phyloP scores from a whole-genome alignment of 2,113 vertebrate genomes.

The Gyps fulvus region DNA sequence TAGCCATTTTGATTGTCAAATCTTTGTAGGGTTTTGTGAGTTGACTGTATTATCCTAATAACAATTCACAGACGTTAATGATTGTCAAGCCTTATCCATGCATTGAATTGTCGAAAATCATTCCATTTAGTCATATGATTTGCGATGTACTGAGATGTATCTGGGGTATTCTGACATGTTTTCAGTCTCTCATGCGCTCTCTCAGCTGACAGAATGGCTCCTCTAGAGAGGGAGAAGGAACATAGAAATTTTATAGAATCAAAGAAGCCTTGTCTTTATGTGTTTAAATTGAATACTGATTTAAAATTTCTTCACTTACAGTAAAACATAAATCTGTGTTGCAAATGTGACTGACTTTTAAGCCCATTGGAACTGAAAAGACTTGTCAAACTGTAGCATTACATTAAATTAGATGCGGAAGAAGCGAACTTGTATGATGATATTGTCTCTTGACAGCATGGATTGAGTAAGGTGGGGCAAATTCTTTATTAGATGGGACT shows the following conservation, averaged over 20 bases:
- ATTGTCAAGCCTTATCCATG: slow-evolving; percentile 65
- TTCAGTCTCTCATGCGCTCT: not conserved
- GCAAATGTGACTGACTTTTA: slow-evolving; percentile 6
- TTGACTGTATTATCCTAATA: slow-evolving; percentile 67
- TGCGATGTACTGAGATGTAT: slow-evolving; percentile 37
- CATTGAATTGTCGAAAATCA: slow-evolving; percentile 55
- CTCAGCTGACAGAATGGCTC: slow-evolving; percentile 3
- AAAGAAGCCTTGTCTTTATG: slow-evolving; percentile 20
- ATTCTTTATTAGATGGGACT: not conserved
- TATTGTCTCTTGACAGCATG: not conserved
- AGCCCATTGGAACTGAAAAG: not conserved
- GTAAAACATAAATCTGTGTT: not conserved
- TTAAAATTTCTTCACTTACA: not conserved
- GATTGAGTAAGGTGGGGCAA: not conserved
- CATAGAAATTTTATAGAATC: not conserved
- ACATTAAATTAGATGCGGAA: slow-evolving; percentile 39
- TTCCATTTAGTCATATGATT: slow-evolving; percentile 48
- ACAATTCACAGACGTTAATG: slow-evolving; percentile 54
- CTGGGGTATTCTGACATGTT: slow-evolving; percentile 20
- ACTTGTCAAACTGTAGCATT: slow-evolving; percentile 4
- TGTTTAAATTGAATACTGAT: slow-evolving; percentile 30
- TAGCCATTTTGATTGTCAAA: slow-evolving; percentile 68
- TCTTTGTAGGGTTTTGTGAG: slow-evolving; percentile 58
- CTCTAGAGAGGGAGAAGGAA: slow-evolving; percentile 37
- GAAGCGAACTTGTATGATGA: slow-evolving; percentile 1